Base-by-base conservation (phyloP, 2,888 invertebrate species). In the Petrophora chlorosata region DNA sequence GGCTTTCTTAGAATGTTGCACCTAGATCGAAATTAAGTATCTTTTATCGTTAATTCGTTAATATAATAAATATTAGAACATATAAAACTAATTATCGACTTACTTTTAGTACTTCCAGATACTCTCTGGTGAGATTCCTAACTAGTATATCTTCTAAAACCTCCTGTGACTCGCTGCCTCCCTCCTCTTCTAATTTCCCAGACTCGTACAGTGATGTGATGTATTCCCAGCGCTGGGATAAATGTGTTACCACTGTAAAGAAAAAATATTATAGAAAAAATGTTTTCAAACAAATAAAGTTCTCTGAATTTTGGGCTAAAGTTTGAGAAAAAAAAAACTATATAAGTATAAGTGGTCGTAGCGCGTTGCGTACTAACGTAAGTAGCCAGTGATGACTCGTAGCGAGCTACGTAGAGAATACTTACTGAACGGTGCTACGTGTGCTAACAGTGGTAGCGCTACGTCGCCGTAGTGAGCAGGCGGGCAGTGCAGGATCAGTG, bases 111-210 rank as follows among this genome's bases (percentile, higher is more conserved):
- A 98, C 92, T 63, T 97, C 97, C 15, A 98, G 83, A 73, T 98
- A 96, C 78, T 98, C 98, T 50, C 97, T 92, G 0, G 97, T 97
- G 43, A 98, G 84, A 47, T 95, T 95, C 47, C 97, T 91, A 52
- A 97, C 96, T 35, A 98, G 87, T 88, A 96, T 95, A 68, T 97
- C 96, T 69, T 97, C 96, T 1, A 97, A 87, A 1, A 97, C 95
- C 77, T 97, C 97, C 74, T 96, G 95, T 1, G 95, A 93, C 71
- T 96, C 95, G 41, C 92, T 92, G 39, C 94, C 93, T 25, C 92
- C 92, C 59, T 96, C 95, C 61, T 95, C 95, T 57, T 94, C 95
- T 7, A 95, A 87, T 39, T 94, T 94, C 16, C 95, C 95, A 1
- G 94, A 93, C 73, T 95, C 95, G 67, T 95, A 94, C 3, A 96